A percentile compares a stretch with the other conserved stretches of the same genome.
Evolutionary conservation across 2,888 invertebrate genomes (phyloP).

Genomic region (Trypoxylon attenuatum): DNA sequence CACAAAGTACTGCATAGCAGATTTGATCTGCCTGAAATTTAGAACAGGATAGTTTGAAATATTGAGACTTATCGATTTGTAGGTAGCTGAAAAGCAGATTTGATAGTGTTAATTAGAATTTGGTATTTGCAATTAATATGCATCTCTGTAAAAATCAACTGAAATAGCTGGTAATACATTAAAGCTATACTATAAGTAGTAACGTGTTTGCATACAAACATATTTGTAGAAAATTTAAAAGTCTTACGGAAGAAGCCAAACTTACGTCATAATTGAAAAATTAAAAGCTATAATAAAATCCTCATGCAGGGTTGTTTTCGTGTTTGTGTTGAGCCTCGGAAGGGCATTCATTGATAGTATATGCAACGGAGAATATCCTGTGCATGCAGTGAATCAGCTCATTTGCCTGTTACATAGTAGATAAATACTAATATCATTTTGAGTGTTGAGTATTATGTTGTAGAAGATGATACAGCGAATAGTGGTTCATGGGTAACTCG

Average conservation of each 20-base stretch:
- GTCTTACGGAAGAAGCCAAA: slow-evolving; percentile 37
- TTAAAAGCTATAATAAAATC: slow-evolving; percentile 56
- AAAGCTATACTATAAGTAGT: no score
- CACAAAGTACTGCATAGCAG: slow-evolving; percentile 99
- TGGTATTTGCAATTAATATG: no score
- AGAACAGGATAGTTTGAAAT: slow-evolving; percentile 4
- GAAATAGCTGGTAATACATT: no score
- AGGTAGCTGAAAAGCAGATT: no score
- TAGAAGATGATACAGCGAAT: no score
- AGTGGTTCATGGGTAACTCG: no score
- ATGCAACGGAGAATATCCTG: slow-evolving; percentile 86
- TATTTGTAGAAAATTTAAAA: no score
- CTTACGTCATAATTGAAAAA: slow-evolving; percentile 55
- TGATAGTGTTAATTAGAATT: no score
- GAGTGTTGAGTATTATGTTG: no score
- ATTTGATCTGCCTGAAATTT: slow-evolving; percentile 95
- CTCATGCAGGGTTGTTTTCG: slow-evolving; percentile 61
- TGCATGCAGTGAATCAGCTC: slow-evolving; percentile 85
- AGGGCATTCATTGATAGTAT: slow-evolving; percentile 74
- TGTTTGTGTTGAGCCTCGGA: slow-evolving; percentile 59
- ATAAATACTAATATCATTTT: slow-evolving; percentile 19
- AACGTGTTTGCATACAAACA: no score
- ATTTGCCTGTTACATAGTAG: slow-evolving; percentile 80
- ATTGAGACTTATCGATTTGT: no score
- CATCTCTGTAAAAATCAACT: no score